Base-by-base conservation (phyloP, 2,113 vertebrate genomes). In the Ceuthmochares aereus region DNA sequence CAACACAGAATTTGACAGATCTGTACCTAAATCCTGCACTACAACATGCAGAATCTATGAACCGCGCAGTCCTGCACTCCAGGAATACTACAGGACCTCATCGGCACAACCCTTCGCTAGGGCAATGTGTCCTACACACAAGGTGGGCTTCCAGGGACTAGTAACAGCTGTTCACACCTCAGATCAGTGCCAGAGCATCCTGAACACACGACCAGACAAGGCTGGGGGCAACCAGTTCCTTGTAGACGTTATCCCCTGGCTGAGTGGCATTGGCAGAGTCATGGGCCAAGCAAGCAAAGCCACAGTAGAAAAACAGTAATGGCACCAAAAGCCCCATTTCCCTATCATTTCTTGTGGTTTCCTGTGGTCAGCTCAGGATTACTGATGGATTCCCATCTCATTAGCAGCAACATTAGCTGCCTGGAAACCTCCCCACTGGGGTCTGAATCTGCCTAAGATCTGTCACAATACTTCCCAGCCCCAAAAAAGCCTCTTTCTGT, bases 401-500 rank as follows among this genome's bases (percentile, higher is more conserved):
- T 37, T 12, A 84, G 49, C 76, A 67, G 67, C 58, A 66, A 14
- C 19, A 6, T 12, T 14, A 22, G 11, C 82, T 40, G 55, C 20
- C 11, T 18, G 32, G 51, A 36, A 76, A 54, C 32, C 52, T 66
- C 25, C 16, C 34, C 25, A 2, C 0, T 16, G 37, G 87, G 56
- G 30, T 81, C 56, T 43, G 16, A 29, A 42, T 30, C 60, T n/a
- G 29, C 45, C 30, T 40, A 17, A 22, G 30, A 40, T 40, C 40
- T 8, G 64, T 60, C 21, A 32, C 7, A n/a, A 55, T 7, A 29
- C 5, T 5, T 14, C 5, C 3, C 3, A 3, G 2, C 3, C 8
- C 18, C 4, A 2, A 14, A 18, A 42, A 54, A n/a, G 13, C 19
- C 56, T 45, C 32, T 4, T 55, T 68, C 66, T 45, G 17, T 21